phyloP scores from a whole-genome alignment of 2,797 vertebrate genomes.

The Lepilemur septentrionalis region DNA sequence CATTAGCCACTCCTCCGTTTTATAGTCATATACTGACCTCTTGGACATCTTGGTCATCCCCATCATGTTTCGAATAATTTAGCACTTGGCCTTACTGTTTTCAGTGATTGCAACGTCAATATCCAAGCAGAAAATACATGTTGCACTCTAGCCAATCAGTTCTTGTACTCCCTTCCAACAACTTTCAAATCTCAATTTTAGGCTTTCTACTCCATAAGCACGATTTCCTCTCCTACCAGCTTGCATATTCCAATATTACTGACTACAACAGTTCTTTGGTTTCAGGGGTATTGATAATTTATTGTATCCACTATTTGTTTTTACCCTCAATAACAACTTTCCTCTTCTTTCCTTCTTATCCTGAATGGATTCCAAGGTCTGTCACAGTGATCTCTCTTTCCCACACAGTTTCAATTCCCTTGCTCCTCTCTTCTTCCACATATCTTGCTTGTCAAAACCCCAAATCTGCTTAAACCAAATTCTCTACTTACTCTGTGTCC shows the following conservation, averaged over 20 bases:
- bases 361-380: neutral
- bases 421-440: neutral
- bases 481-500: neutral
- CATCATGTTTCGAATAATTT: neutral
- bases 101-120: neutral
- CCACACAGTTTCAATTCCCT: neutral
- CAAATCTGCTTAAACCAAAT: neutral
- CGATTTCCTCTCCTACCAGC: neutral
- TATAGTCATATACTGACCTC: neutral
- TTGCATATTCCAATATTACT: neutral
- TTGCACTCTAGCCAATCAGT: neutral
- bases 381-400: neutral
- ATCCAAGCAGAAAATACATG: neutral
- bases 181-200: neutral
- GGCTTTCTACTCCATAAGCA: neutral
- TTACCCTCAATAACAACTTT: neutral
- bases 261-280: neutral
- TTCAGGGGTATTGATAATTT: neutral
- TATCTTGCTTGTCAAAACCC: neutral
- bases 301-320: neutral
- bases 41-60: neutral
- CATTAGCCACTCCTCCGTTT: neutral
- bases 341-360: neutral
- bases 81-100: neutral
- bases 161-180: neutral